Evolutionary conservation across 2,888 invertebrate genomes (phyloP), one percentile per base, ranked within the genome.

Genomic region (Polydrusus pterygomalis): DNA sequence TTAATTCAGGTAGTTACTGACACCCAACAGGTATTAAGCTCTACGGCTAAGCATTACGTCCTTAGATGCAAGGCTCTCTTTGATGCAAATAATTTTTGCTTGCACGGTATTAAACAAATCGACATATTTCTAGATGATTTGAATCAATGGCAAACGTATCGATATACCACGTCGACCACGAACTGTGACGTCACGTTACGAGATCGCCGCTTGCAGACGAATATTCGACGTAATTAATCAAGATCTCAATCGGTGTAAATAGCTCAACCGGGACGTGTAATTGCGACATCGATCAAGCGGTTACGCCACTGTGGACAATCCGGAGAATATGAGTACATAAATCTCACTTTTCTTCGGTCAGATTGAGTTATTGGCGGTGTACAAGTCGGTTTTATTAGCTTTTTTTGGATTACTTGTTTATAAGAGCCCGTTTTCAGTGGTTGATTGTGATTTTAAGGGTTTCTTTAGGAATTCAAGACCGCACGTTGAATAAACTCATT

Each of bases 281-380:
- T 85, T 85, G 84, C 82, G 80, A 81, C 85, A 85, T 85, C 84
- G 83, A 85, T 85, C 85, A 85, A 84, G 82, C 82, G 82, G 77
- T 81, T 80, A 73, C 80, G 73, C 77, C 77, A 70, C 77, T 73
- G 77, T 70, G 72, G 77, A 77, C 77, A 77, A 63, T 64, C 64
- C 73, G 5, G 64, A 38, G 73, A 69, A 77, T 77, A 77, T 77
- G 69, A 77, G 73, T 77, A 73, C 64, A 77, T 77, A 77, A 77
- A 77, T 77, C 77, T 77, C 69, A 77, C 69, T 77, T 76, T 73
- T 73, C 73, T 69, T 65, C 47, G 76, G 68, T 68, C 72, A 49
- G 34, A 34, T 30, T 56, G 56, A 56, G 15, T 34, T 56, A 56
- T 56, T 56, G 56, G 30, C 13, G 20, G n/a, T 56, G 34, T 56